Conservation (phyloP, 2,113 vertebrate genomes). For the Pluvianellus socialis region DNA sequence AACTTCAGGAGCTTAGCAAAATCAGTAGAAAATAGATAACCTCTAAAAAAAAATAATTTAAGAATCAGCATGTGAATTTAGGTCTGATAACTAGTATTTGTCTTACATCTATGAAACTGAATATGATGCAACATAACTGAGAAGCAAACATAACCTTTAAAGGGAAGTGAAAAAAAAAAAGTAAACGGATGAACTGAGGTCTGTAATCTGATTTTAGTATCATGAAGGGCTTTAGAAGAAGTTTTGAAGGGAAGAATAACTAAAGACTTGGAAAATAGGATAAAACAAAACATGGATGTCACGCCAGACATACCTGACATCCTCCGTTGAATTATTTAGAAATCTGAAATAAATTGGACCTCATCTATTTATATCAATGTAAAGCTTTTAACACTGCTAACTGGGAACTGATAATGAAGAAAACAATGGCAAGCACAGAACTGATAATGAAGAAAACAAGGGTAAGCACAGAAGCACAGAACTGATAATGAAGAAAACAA, state of each 20-base stretch:
- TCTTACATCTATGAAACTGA: neutral
- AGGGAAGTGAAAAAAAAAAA: neutral
- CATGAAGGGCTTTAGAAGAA: neutral
- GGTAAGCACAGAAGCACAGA: neutral
- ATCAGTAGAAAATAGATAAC: neutral
- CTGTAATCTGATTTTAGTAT: neutral
- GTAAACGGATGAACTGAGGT: neutral
- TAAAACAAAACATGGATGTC: neutral
- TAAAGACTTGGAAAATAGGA: neutral
- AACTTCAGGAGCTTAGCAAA: neutral
- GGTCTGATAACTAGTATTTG: neutral
- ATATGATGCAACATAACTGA: neutral
- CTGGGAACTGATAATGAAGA: neutral
- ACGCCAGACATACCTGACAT: neutral
- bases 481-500: neutral
- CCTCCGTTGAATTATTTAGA: neutral
- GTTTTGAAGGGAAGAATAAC: neutral
- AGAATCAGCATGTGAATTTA: neutral
- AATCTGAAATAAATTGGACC: neutral
- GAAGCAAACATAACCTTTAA: neutral
- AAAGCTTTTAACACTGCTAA: neutral
- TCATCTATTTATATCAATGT: neutral
- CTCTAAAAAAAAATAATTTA: neutral
- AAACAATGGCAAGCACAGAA: neutral
- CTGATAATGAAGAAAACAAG: neutral